These are phyloP conservation scores for Pitta sordida DNA, from an alignment of 2,113 vertebrate species.

Conservation along the genomic window DNA sequence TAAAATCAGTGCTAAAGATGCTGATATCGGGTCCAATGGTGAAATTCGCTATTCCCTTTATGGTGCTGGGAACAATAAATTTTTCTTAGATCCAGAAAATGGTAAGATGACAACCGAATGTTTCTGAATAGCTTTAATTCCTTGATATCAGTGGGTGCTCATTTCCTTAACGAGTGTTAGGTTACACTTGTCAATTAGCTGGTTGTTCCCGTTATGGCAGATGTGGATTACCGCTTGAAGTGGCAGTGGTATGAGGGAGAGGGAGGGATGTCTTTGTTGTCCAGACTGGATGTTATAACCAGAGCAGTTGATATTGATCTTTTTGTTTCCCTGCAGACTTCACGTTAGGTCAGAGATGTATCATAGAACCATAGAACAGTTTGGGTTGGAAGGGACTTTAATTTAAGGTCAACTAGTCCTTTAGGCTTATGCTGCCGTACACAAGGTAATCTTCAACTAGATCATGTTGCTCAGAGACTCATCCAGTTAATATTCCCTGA, in stretches of 20 bases:
- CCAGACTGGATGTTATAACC: neutral
- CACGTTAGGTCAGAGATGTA: neutral
- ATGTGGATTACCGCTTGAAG: neutral
- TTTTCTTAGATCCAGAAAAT: slow-evolving; percentile 87
- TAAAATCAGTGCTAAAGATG: slow-evolving; percentile 84
- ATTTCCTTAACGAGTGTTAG: neutral
- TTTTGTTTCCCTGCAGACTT: neutral
- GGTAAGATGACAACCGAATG: slow-evolving; percentile 74
- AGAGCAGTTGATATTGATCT: neutral
- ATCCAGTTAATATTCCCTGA: neutral
- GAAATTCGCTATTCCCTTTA: slow-evolving; percentile 88
- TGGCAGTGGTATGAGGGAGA: neutral
- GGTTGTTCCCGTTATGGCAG: neutral
- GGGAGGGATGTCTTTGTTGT: neutral
- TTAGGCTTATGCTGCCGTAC: neutral
- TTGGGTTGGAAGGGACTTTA: neutral
- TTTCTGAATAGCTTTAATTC: neutral
- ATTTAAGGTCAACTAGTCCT: neutral
- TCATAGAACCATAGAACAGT: neutral
- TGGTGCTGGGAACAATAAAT: slow-evolving; percentile 85
- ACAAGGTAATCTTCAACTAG: neutral
- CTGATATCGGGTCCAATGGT: slow-evolving; percentile 85
- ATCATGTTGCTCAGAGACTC: neutral
- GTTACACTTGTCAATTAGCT: neutral
- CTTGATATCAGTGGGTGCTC: neutral